Evolutionary conservation across 1,140 invertebrate genomes (phyloP), one percentile per base, ranked within the genome.

Genomic region (Hycleus phaleratus): DNA sequence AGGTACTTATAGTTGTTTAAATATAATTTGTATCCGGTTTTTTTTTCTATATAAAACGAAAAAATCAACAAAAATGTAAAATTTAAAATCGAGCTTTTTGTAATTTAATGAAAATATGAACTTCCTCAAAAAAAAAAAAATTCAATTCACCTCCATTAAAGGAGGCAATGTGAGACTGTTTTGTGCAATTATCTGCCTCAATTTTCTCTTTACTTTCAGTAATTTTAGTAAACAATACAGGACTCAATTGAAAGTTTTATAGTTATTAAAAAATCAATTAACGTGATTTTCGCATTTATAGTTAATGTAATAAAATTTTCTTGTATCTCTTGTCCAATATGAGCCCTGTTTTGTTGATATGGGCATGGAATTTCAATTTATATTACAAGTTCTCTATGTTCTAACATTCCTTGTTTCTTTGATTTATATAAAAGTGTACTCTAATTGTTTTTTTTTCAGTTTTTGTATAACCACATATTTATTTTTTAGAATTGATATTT

Each of bases 151-250:
- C 51, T 53, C 51, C 51, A 53, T 53, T 53, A 38, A 53, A 0
- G 51, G 51, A 53, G 51, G 51, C 11, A 24, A 44, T 46, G 51
- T 53, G 51, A 53, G 51, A 53, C 51, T 53, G 51, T 42, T 7
- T 53, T 53, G 51, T 53, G 51, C 42, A 53, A 53, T 53, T 53
- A 32, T 53, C 51, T 53, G 51, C 51, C 51, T 53, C 26, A 53
- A 26, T 32, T 32, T 32, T 32, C 7, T 32, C 32, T 4, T 32
- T 32, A 7, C 32, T 4, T 32, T 32, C 32, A 18, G 18, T 18
- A 18, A 18, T 18, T 18, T 18, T 18, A 18, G 18, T 18, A 18
- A 18, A 18, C 18, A 18, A 18, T 18, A 18, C 18, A 18, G 18
- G 18, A 18, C 18, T 18, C 18, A 1, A 18, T 18, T 18, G 18